Evolutionary conservation across 2,888 invertebrate genomes (phyloP), one percentile per base, ranked within the genome.

Genomic region (Belgica antarctica): DNA sequence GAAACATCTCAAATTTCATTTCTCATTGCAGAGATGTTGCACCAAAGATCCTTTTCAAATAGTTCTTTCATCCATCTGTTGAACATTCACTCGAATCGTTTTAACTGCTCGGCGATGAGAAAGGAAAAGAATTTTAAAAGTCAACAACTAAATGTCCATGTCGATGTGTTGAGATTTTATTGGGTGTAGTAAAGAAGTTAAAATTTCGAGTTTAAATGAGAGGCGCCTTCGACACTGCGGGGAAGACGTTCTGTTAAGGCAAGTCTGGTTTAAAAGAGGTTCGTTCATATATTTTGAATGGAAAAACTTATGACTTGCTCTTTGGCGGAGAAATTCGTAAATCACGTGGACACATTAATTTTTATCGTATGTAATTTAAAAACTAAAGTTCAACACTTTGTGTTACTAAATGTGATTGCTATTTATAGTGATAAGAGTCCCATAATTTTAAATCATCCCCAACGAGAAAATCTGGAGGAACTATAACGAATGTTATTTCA

Each of bases 141-240:
- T 66, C 65, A 66, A 66, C 46, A 66, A 66, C 47, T 63, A 34
- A 10, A n/a, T 5, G 8, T 15, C 7, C n/a, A 36, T 63, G 36
- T 34, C 17, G 22, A 34, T 17, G 63, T 63, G 63, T 47, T 66
- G 47, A 66, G 47, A 66, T 66, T 66, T 47, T 66, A 66, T 66
- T 66, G 65, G 27, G 65, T 63, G 63, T 22, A 34, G 31, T 28
- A 62, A 15, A 62, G 27, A 28, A 31, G 41, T 41, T n/a, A 15
- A 41, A 41, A 41, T n/a, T 22, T 4, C 10, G 17, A 2, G 19
- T 52, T 52, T 52, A 52, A 52, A 22, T 22, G 22, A 52, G 22
- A 52, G 65, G 65, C 65, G 65, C 65, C 65, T n/a, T 66, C 28
- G 15, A 25, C 65, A 66, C 65, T 46, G 65, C 65, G 46, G 65